Evolutionary conservation across 2,113 vertebrate genomes (phyloP).

Genomic region (Trogon melanurus): DNA sequence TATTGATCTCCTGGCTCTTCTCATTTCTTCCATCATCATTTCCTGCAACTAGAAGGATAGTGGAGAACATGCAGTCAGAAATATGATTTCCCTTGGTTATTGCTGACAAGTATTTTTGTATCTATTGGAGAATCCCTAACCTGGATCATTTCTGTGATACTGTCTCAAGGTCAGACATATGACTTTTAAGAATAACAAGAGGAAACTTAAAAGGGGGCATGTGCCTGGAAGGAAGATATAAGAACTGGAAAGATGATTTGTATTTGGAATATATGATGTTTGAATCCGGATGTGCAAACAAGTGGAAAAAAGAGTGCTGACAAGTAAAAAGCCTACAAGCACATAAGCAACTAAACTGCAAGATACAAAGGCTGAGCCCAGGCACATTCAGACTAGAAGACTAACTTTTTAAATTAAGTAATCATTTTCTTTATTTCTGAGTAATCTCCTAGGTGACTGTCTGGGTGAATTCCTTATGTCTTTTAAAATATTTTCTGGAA

Average conservation of each 20-base stretch:
- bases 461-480: background rate
- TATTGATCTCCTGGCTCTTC: background rate
- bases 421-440: background rate
- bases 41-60: background rate
- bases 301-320: background rate
- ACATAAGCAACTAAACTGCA: background rate
- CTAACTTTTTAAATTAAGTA: background rate
- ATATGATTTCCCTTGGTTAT: rapidly evolving
- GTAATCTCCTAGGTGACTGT: background rate
- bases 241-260: rapidly evolving
- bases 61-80: background rate
- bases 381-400: background rate
- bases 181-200: background rate
- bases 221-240: background rate
- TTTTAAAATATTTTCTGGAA: background rate
- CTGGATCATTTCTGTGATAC: background rate
- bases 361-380: background rate
- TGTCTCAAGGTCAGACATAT: background rate
- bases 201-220: background rate
- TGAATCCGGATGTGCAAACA: background rate
- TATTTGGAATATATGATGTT: rapidly evolving
- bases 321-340: background rate
- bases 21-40: background rate
- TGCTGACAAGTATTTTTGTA: background rate
- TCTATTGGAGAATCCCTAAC: background rate